These are phyloP conservation scores for Drosophila ironensis DNA, from an alignment of 1,140 invertebrate species.

Conservation along the genomic window DNA sequence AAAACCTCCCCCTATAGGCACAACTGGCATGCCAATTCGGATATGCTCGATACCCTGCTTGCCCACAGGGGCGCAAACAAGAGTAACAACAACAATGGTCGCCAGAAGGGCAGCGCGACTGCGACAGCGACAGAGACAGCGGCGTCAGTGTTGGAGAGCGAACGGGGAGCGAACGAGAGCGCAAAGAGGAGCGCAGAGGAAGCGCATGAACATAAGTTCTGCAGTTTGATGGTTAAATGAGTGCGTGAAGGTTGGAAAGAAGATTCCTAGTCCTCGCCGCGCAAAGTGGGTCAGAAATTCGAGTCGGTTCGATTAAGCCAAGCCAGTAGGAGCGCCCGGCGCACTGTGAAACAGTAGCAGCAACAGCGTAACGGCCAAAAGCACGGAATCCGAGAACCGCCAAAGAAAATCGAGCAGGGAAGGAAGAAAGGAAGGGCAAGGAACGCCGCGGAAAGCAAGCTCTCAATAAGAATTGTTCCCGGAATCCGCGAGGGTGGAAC, in stretches of 20 bases:
- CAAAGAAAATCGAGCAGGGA: conserved; percentile 24
- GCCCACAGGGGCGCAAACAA: conserved; percentile 21
- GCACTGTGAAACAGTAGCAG: background rate
- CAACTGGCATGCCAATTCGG: background rate
- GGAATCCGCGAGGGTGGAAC: conserved; percentile 30
- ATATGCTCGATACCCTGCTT: conserved; percentile 4
- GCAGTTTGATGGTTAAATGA: conserved; percentile 66
- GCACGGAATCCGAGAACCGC: conserved; percentile 14
- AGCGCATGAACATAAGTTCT: conserved; percentile 54
- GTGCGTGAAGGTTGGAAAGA: conserved; percentile 69
- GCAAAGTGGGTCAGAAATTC: conserved; percentile 64
- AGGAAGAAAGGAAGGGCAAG: conserved; percentile 11
- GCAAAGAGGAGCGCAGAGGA: background rate
- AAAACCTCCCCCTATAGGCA: too few species aligned
- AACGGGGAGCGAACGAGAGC: background rate
- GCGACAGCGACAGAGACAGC: too few species aligned
- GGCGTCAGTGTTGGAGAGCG: conserved; percentile 38
- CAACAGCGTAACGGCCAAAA: background rate
- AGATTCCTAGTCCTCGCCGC: conserved; percentile 56
- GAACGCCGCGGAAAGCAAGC: conserved; percentile 1
- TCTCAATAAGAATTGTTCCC: conserved; percentile 25
- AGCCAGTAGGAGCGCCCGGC: conserved; percentile 31
- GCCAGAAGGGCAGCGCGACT: conserved; percentile 53
- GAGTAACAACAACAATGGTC: conserved; percentile 38
- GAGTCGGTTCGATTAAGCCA: conserved; percentile 38